Conservation (phyloP, 2,888 invertebrate genomes). For the Eristalinus sepulchralis region DNA sequence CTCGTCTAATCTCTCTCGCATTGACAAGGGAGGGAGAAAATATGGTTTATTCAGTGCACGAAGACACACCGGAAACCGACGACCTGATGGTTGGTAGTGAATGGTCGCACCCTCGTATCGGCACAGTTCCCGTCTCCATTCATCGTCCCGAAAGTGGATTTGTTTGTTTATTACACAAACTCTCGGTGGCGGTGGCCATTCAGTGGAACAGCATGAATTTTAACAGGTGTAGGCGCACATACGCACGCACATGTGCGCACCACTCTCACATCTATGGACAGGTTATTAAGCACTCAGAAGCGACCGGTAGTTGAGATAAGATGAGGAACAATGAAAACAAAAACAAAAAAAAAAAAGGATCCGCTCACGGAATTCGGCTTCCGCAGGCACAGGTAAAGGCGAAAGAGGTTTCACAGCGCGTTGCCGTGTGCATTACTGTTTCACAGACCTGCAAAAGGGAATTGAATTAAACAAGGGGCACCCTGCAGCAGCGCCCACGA, state of each 20-base stretch:
- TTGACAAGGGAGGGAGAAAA: not conserved
- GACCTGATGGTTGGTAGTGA: not conserved
- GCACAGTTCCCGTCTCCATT: not conserved
- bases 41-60: not conserved
- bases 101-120: not conserved
- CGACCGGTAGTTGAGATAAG: not conserved
- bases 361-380: not conserved
- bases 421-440: not conserved
- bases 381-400: not conserved
- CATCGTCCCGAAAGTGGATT: not conserved
- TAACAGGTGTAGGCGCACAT: slow-evolving; percentile 5
- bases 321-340: not conserved
- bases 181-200: not conserved
- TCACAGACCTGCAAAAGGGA: too few species aligned
- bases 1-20: not conserved
- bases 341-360: not conserved
- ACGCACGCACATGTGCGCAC: not conserved
- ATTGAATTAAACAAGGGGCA: too few species aligned
- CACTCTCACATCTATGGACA: not conserved
- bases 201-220: slow-evolving; percentile 17
- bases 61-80: not conserved
- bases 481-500: too few species aligned
- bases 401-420: not conserved
- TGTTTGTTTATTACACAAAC: not conserved
- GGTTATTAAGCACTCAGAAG: not conserved